Evolutionary conservation across 1,140 invertebrate genomes (phyloP).

Genomic region (Propsilocerus akamusi): DNA sequence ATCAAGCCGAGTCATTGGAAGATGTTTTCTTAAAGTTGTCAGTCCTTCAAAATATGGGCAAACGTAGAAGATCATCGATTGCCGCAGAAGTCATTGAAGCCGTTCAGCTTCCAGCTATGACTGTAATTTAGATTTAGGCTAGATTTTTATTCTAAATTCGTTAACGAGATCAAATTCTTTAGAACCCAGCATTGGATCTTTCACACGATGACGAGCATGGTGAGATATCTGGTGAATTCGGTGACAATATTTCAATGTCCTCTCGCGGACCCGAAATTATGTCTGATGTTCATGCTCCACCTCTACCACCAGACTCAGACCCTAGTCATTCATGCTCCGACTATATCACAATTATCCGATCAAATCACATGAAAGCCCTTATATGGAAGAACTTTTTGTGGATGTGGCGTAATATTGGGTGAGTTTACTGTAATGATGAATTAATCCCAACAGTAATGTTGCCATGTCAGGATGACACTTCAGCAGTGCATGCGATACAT

Average conservation of each 20-base stretch:
- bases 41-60: conserved; percentile 58
- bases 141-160: background rate
- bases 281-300: conserved; percentile 27
- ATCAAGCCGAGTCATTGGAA: conserved; percentile 63
- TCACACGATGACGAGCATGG: conserved; percentile 41
- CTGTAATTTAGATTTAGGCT: conserved; percentile 21
- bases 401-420: conserved; percentile 84
- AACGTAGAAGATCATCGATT: conserved; percentile 55
- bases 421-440: conserved; percentile 19
- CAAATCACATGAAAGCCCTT: conserved; percentile 59
- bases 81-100: conserved; percentile 48
- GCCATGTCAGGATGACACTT: too few relatives aligned
- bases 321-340: conserved; percentile 28
- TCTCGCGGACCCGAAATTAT: conserved; percentile 40
- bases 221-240: conserved; percentile 71
- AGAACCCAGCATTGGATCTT: conserved; percentile 36
- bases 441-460: too few relatives aligned
- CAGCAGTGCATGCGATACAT: too few relatives aligned
- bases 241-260: conserved; percentile 59
- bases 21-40: conserved; percentile 87
- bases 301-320: conserved; percentile 39
- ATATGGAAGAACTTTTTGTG: conserved; percentile 83
- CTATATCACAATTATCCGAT: conserved; percentile 41
- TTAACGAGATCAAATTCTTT: conserved; percentile 8
- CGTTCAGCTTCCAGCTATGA: conserved; percentile 34